Evolutionary conservation across 2,888 invertebrate species (phyloP), one percentile per base, ranked within the genome.

Genomic region (Zeuzera pyrina): DNA sequence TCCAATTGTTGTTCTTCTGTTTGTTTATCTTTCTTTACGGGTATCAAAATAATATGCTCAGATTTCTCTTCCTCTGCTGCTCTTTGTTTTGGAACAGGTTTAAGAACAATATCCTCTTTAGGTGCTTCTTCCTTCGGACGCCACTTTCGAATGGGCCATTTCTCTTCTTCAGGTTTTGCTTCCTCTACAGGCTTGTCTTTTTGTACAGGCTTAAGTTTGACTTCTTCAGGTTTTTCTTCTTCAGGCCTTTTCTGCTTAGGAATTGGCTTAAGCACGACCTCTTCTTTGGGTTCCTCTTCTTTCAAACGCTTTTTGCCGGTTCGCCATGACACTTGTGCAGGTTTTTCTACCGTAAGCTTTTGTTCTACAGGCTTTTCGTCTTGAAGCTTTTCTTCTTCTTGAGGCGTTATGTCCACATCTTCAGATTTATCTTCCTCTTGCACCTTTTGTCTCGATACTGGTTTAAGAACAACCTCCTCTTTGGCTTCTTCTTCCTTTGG

Each of bases 51-150:
- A 2, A 53, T 42, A 35, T 85, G 77, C 43, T 76, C 72, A 3
- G 58, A 45, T 38, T 74, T 69, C 42, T 74, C 66, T 30, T 69
- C 63, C 13, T 66, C 68, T n/a, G 34, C 34, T 27, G 45, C 46
- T 31, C 54, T 58, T 24, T 58, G 40, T 33, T 64, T 42, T 1
- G 55, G 38, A 30, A 69, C 41, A 12, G 78, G 77, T 41, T 84
- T 85, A 0, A 81, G 46, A 3, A 51, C 46, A 1, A 77, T 61
- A 44, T 79, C 72, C 44, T 78, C 68, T 34, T 50, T 50, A 29
- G 62, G 57, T 35, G 62, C 49, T 35, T 68, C 58, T 47, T 68
- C 63, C 33, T 57, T 57, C 0, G 65, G 61, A 29, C 36, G 43
- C 15, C 52, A 56, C 35, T 55, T 59, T 13, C 56, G 54, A 5